These are phyloP conservation scores for Actinia equina DNA, from an alignment of 64 coral and sea anemone genomes.

Conservation along the genomic window DNA sequence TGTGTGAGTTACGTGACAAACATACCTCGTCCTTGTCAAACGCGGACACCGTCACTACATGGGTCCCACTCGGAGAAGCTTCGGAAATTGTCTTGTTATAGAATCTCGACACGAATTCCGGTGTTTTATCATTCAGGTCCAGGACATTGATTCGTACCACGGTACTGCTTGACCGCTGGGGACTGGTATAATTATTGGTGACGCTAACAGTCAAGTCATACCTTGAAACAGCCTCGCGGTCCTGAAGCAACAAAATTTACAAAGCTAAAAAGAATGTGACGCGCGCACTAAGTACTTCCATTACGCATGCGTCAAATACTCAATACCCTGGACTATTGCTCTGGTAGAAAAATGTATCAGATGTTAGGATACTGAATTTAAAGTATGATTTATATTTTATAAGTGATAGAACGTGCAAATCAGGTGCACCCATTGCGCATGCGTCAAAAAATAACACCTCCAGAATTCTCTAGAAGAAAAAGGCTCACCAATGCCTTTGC, in stretches of 20 bases:
- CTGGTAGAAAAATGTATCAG: too few species aligned
- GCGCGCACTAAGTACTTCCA: background rate
- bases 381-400: too few species aligned
- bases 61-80: constrained; percentile 42
- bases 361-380: too few species aligned
- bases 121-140: constrained; percentile 81
- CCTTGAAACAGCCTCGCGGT: constrained; percentile 53
- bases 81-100: constrained; percentile 83
- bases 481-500: constrained; percentile 70
- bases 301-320: background rate
- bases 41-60: constrained; percentile 64
- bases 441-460: background rate
- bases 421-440: background rate
- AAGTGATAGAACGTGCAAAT: too few species aligned
- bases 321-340: too few species aligned
- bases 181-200: constrained; percentile 59
- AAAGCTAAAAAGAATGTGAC: too few species aligned
- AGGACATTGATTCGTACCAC: constrained; percentile 60
- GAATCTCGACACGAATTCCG: constrained; percentile 51
- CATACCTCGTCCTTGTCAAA: constrained; percentile 77
- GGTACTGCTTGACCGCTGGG: constrained; percentile 40
- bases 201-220: constrained; percentile 67
- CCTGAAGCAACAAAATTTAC: constrained; percentile 35
- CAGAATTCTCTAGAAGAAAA: background rate
- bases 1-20: background rate